Percentiles rank a stretch among this genome's conserved stretches.
These are phyloP conservation scores for Hyles vespertilio DNA, from an alignment of 1,140 invertebrate species.

Conservation along the genomic window DNA sequence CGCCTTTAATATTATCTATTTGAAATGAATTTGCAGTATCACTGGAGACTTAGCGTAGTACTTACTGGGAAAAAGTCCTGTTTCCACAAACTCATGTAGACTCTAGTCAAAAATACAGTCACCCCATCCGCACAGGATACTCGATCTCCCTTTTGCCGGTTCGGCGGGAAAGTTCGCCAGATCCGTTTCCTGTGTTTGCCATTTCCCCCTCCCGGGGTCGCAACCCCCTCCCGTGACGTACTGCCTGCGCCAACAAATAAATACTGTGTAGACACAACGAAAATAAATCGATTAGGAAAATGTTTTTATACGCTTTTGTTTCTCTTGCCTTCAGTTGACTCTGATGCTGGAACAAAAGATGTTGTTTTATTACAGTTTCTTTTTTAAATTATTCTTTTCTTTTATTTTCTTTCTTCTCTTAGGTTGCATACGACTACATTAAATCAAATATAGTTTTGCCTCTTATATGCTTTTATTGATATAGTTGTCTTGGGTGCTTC, in stretches of 20 bases:
- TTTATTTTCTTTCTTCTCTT: no score
- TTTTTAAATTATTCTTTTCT: background rate
- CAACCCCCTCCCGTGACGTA: constrained; percentile 27
- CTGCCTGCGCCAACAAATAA: constrained; percentile 46
- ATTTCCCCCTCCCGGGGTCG: constrained; percentile 31
- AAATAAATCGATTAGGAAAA: constrained; percentile 21
- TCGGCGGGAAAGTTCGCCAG: constrained; percentile 56
- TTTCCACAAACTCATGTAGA: background rate
- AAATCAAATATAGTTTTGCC: no score
- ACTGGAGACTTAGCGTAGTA: no score
- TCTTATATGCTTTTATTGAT: no score
- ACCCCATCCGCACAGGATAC: constrained; percentile 37
- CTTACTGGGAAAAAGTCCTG: constrained; percentile 7
- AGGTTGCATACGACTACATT: no score
- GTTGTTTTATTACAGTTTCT: background rate
- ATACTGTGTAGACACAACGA: constrained; percentile 40
- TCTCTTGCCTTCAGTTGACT: background rate
- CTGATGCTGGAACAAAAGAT: background rate
- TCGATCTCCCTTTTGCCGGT: constrained; percentile 41
- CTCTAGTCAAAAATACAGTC: constrained; percentile 25
- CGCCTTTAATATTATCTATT: no score
- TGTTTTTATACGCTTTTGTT: constrained; percentile 4
- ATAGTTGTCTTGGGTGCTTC: no score
- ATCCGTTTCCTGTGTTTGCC: constrained; percentile 69
- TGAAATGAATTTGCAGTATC: no score